Evolutionary conservation across 2,888 invertebrate species (phyloP).

Genomic region (Glyphotaelius pellucidus): DNA sequence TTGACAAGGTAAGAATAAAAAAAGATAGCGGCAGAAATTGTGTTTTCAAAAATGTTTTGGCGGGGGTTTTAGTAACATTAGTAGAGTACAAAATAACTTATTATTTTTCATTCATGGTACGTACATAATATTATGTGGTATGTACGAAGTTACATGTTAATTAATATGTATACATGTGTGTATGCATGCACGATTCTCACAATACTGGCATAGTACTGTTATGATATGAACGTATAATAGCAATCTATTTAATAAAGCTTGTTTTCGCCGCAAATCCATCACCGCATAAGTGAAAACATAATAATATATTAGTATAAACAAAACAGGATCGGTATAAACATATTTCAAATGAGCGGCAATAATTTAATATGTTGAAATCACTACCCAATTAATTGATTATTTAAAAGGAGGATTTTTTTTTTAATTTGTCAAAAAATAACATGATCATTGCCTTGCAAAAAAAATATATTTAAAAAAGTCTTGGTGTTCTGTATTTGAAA

Average conservation of each 20-base stretch:
- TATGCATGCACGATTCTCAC: background rate
- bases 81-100: background rate
- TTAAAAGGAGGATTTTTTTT: background rate
- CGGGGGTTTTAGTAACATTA: background rate
- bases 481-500: background rate
- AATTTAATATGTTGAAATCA: background rate
- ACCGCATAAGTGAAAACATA: background rate
- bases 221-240: slow-evolving; percentile 27
- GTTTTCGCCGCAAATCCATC: background rate
- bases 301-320: background rate
- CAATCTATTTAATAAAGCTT: slow-evolving; percentile 32
- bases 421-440: background rate
- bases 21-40: background rate
- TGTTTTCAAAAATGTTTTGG: background rate
- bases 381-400: background rate
- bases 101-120: background rate
- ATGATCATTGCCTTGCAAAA: no score
- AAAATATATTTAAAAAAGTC: no score
- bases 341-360: background rate
- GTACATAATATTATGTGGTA: no score
- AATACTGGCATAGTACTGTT: background rate
- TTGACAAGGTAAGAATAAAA: background rate
- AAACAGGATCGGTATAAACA: background rate
- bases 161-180: background rate
- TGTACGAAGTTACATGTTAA: background rate